Conservation (phyloP, 1,140 invertebrate species). For the Choristoneura fumiferana region DNA sequence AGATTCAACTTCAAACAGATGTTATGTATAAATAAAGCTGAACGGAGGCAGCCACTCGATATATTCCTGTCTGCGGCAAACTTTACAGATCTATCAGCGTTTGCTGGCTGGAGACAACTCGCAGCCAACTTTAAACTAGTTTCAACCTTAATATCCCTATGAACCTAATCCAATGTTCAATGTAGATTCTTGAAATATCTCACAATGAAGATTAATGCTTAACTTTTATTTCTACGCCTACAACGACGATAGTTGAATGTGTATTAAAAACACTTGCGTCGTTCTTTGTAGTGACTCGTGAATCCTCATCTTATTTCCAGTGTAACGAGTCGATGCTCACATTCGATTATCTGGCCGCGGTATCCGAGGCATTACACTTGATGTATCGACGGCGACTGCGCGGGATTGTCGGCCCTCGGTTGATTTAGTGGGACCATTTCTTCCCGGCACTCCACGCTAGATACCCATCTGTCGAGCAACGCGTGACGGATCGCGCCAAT, state of each 20-base stretch:
- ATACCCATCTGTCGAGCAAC: conserved; percentile 65
- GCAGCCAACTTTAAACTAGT: conserved; percentile 35
- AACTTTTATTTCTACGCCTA: conserved; percentile 20
- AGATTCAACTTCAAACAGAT: conserved; percentile 76
- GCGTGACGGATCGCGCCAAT: conserved; percentile 70
- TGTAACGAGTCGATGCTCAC: conserved; percentile 76
- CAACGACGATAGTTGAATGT: conserved; percentile 46
- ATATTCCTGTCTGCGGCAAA: conserved; percentile 77
- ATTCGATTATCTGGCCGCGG: conserved; percentile 76
- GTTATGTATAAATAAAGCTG: conserved; percentile 77
- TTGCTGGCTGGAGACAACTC: conserved; percentile 52
- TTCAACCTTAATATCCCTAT: conserved; percentile 42
- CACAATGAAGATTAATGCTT: background rate
- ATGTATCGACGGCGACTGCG: conserved; percentile 73
- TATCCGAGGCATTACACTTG: conserved; percentile 76
- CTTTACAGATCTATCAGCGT: conserved; percentile 74
- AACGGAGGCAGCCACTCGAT: conserved; percentile 75
- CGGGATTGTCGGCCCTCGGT: conserved; percentile 69
- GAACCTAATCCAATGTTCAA: conserved; percentile 17
- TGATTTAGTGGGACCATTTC: conserved; percentile 74
- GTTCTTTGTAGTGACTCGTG: conserved; percentile 36
- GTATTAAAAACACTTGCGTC: conserved; percentile 38
- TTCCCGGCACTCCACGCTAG: conserved; percentile 69
- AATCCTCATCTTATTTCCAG: conserved; percentile 74
- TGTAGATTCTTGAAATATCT: conserved; percentile 11